phyloP scores from a whole-genome alignment of 1,140 invertebrate genomes.

The Cotesia chilonis region DNA sequence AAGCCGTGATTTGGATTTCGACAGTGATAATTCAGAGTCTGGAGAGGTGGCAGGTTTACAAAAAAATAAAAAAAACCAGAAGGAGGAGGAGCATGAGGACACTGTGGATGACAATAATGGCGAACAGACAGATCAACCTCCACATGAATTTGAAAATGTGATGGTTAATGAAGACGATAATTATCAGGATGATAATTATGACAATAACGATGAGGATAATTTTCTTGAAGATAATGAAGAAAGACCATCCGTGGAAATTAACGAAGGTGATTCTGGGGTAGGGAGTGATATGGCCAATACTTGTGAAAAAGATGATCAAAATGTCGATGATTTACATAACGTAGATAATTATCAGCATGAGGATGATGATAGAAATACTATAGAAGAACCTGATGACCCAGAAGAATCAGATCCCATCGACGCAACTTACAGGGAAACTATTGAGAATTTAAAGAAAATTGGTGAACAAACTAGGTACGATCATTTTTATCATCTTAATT shows the following conservation, averaged over 20 bases:
- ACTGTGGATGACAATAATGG: conserved; percentile 48
- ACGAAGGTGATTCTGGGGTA: conserved; percentile 63
- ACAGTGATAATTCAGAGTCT: conserved; percentile 38
- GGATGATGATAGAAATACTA: conserved; percentile 48
- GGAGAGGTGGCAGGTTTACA: conserved; percentile 56
- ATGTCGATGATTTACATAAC: conserved; percentile 56
- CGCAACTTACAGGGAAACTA: conserved; percentile 62
- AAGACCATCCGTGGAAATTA: conserved; percentile 56
- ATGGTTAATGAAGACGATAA: conserved; percentile 39
- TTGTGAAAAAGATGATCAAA: conserved; percentile 61
- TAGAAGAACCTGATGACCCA: conserved; percentile 54
- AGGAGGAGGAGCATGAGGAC: conserved; percentile 55
- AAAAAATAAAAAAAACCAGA: conserved; percentile 58
- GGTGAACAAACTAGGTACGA: conserved; percentile 61
- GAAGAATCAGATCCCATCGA: conserved; percentile 60
- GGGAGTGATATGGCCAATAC: conserved; percentile 64
- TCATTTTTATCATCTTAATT: background rate
- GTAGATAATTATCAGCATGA: conserved; percentile 54
- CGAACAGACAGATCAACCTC: conserved; percentile 52
- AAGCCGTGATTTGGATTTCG: conserved; percentile 50
- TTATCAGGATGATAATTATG: conserved; percentile 54
- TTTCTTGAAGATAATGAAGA: conserved; percentile 56
- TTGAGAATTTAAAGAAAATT: conserved; percentile 62
- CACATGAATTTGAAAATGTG: conserved; percentile 50
- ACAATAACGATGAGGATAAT: conserved; percentile 50